Percentiles rank a stretch among this genome's conserved stretches.
Evolutionary conservation across 2,113 vertebrate species (phyloP).

Genomic region (Epinephelus cyanopodus): DNA sequence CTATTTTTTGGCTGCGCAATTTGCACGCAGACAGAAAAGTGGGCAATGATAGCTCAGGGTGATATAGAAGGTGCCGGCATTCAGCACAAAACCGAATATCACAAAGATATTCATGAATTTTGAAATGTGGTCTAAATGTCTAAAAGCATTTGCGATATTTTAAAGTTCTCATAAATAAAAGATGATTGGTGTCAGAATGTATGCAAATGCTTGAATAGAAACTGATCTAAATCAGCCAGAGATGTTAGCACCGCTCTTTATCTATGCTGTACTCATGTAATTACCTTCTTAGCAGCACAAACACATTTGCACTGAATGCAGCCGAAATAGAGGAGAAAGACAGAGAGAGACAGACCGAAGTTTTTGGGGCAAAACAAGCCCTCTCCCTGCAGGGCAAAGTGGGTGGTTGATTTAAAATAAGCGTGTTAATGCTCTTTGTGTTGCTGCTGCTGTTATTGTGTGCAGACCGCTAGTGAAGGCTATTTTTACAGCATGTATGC

Average conservation of each 20-base stretch:
- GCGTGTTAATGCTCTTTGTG: slow-evolving; percentile 11
- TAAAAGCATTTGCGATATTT: not conserved
- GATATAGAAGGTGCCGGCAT: not conserved
- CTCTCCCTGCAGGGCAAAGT: slow-evolving; percentile 37
- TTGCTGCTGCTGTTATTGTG: slow-evolving; percentile 24
- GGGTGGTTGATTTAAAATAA: slow-evolving; percentile 53
- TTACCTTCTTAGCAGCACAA: slow-evolving; percentile 29
- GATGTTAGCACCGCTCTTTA: not conserved
- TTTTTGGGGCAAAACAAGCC: slow-evolving; percentile 23
- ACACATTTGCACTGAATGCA: slow-evolving; percentile 17
- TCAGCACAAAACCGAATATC: not conserved
- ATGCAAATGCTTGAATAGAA: not conserved
- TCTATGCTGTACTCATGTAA: slow-evolving; percentile 27
- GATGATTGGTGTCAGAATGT: not conserved
- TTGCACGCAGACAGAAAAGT: slow-evolving; percentile 11
- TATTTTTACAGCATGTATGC: slow-evolving; percentile 16
- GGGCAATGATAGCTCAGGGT: not conserved
- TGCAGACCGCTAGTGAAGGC: not conserved
- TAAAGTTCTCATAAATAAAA: slow-evolving; percentile 1
- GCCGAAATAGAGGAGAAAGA: not conserved
- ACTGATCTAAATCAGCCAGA: slow-evolving; percentile 7
- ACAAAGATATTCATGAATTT: slow-evolving; percentile 7
- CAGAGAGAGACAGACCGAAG: not conserved
- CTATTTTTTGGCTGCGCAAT: too few species aligned
- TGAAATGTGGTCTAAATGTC: not conserved